Conservation (phyloP, 2,797 vertebrate species). For the Harpagifer antarcticus region DNA sequence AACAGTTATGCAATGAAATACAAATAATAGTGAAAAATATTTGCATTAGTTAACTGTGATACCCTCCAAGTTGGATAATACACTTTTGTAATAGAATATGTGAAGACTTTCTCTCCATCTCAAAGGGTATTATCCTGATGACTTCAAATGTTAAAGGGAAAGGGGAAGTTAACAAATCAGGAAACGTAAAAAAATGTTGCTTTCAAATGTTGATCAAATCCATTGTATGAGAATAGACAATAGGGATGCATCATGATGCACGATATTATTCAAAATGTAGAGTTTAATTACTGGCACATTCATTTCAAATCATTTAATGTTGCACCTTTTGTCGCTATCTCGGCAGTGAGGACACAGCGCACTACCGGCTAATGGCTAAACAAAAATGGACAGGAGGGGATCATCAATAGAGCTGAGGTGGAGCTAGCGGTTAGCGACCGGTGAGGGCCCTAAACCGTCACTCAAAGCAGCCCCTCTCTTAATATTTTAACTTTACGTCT, state of each 20-base stretch:
- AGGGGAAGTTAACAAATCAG: neutral
- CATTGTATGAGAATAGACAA: no score
- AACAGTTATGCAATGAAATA: neutral
- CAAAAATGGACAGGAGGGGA: no score
- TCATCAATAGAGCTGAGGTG: no score
- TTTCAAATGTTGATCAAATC: neutral
- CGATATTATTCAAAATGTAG: neutral
- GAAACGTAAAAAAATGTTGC: neutral
- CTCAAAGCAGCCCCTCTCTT: no score
- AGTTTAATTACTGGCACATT: neutral
- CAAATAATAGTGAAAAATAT: neutral
- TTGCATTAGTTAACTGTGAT: neutral
- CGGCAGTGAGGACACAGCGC: no score
- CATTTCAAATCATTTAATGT: neutral
- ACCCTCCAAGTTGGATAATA: neutral
- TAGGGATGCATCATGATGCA: neutral
- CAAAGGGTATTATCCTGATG: neutral
- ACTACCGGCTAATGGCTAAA: no score
- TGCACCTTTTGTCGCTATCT: no score
- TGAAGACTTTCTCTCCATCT: neutral
- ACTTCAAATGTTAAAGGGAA: neutral
- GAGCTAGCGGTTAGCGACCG: no score
- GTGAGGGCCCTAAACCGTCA: no score
- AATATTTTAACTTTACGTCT: no score
- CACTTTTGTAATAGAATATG: neutral